Conservation (phyloP, 2,113 vertebrate species). For the Ammospiza nelsoni region DNA sequence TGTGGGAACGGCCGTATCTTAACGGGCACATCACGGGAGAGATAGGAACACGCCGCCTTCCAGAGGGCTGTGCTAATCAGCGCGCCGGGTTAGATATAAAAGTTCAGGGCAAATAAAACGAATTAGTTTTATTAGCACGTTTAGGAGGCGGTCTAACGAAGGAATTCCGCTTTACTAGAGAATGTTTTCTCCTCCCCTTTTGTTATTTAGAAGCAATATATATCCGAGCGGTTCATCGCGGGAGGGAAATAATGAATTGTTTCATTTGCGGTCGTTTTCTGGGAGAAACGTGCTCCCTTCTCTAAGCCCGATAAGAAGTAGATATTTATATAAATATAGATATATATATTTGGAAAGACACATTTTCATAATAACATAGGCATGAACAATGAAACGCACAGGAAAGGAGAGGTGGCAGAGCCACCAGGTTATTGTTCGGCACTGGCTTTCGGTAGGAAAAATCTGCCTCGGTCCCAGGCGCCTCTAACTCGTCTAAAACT, state of each 20-base stretch:
- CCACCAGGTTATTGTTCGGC: neutral
- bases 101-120: conserved; percentile 66
- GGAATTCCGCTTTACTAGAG: conserved; percentile 56
- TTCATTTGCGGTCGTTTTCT: neutral
- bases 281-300: neutral
- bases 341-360: conserved; percentile 70
- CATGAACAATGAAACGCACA: conserved; percentile 61
- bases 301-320: conserved; percentile 69
- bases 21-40: neutral
- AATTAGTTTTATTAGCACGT: conserved; percentile 66
- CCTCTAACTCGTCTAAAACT: neutral
- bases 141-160: conserved; percentile 58
- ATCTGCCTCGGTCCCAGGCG: neutral
- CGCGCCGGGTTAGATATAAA: conserved; percentile 42
- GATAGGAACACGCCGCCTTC: neutral
- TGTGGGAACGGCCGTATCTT: neutral
- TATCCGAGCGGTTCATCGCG: neutral
- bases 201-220: conserved; percentile 46
- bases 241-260: neutral
- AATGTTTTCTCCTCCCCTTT: conserved; percentile 60
- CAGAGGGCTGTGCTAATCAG: conserved; percentile 38
- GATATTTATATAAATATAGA: neutral
- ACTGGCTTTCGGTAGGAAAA: neutral
- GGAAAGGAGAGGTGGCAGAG: neutral
- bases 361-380: conserved; percentile 76